These are phyloP conservation scores for Polydrusus tereticollis DNA, from an alignment of 2,888 invertebrate genomes.

Conservation along the genomic window DNA sequence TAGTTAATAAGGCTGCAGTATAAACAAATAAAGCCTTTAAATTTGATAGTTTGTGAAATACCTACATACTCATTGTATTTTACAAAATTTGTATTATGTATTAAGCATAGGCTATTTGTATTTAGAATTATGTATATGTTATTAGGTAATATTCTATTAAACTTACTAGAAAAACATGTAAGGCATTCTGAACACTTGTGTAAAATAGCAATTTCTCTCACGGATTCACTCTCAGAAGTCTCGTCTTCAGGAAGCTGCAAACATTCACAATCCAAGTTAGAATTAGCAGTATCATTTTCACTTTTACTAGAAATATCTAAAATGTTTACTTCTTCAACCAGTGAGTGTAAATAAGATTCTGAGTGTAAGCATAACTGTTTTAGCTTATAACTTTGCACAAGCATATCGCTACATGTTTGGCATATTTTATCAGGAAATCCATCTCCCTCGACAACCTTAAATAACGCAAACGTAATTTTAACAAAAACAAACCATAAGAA, in stretches of 20 bases:
- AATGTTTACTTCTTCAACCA: not conserved
- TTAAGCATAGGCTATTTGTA: too few species aligned
- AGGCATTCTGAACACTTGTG: not conserved
- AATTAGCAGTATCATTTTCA: not conserved
- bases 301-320: not conserved
- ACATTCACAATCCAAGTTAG: not conserved
- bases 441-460: slow-evolving; percentile 51
- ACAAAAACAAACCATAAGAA: not conserved
- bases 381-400: slow-evolving; percentile 56
- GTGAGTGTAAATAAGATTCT: slow-evolving; percentile 46
- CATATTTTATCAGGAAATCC: slow-evolving; percentile 56
- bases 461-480: slow-evolving; percentile 2
- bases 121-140: too few species aligned
- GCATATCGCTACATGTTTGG: slow-evolving; percentile 51
- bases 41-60: too few species aligned
- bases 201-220: not conserved
- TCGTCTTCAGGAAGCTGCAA: not conserved
- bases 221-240: not conserved
- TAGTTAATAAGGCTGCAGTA: too few species aligned
- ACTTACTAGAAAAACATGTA: not conserved
- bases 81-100: too few species aligned
- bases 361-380: slow-evolving; percentile 57
- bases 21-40: too few species aligned
- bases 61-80: too few species aligned
- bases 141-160: not conserved